A percentile compares a stretch with the other conserved stretches of the same genome.
Conservation (phyloP, 1,140 invertebrate genomes). For the Thaumatotibia leucotreta region DNA sequence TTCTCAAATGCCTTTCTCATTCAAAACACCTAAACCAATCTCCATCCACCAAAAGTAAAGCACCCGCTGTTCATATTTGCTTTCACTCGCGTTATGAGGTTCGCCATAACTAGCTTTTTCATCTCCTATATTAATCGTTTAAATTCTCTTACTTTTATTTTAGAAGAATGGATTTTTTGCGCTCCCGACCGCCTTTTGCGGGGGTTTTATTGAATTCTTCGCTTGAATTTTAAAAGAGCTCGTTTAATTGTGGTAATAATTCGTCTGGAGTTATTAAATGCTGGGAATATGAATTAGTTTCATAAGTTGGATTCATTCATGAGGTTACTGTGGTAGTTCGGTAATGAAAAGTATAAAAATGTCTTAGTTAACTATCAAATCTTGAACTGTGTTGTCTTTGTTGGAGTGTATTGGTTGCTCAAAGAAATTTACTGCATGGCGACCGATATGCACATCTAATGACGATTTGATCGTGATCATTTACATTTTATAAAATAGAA, state of each 20-base stretch:
- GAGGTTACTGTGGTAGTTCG: neutral
- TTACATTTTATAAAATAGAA: no score
- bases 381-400: no score
- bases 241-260: neutral
- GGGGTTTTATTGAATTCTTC: neutral
- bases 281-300: neutral
- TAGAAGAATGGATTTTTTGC: neutral
- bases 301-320: neutral
- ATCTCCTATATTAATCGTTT: constrained; percentile 60
- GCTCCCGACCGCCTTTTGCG: neutral
- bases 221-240: neutral
- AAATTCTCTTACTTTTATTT: constrained; percentile 46
- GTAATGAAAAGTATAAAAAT: neutral
- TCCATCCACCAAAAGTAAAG: constrained; percentile 21
- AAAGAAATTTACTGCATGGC: no score
- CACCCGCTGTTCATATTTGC: constrained; percentile 37
- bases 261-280: neutral
- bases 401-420: no score
- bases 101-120: constrained; percentile 41
- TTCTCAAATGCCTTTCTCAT: constrained; percentile 17
- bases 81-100: constrained; percentile 49
- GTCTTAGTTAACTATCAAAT: no score
- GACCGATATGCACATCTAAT: no score
- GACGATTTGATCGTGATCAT: no score
- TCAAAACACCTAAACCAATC: constrained; percentile 13